Percentiles rank a stretch among this genome's conserved stretches.
Evolutionary conservation across 2,888 invertebrate species (phyloP).

Genomic region (Drosophila neotestacea): DNA sequence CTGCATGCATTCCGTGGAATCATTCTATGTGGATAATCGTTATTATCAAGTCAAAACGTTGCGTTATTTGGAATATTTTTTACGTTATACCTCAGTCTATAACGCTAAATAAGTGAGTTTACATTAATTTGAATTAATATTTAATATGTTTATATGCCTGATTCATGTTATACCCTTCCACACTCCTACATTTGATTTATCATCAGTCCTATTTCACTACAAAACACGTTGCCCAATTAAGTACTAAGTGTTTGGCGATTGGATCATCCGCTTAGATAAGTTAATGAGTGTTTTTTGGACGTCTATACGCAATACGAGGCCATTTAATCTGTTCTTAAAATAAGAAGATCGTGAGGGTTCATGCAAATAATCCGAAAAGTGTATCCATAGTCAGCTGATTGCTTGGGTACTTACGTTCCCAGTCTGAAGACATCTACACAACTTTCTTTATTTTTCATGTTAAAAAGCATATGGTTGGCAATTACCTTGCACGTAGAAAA

Average conservation of each 20-base stretch:
- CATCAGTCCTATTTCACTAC: conserved; percentile 43
- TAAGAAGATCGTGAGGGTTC: too few relatives aligned
- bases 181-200: conserved; percentile 52
- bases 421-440: too few relatives aligned
- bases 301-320: conserved; percentile 54
- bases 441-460: too few relatives aligned
- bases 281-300: conserved; percentile 48
- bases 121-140: conserved; percentile 1
- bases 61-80: conserved; percentile 79
- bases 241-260: conserved; percentile 67
- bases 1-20: conserved; percentile 76
- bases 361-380: too few relatives aligned
- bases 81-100: conserved; percentile 80
- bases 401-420: too few relatives aligned
- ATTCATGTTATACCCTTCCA: conserved; percentile 30
- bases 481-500: too few relatives aligned
- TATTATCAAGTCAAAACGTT: conserved; percentile 38
- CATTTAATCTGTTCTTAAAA: conserved; percentile 49
- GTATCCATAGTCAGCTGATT: too few relatives aligned
- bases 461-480: too few relatives aligned
- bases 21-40: conserved; percentile 76
- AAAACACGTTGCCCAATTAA: conserved; percentile 41
- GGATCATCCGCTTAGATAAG: conserved; percentile 65
- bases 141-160: conserved; percentile 8
- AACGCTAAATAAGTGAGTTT: conserved; percentile 83